Percentiles rank a stretch among this genome's conserved stretches.
phyloP scores from a whole-genome alignment of 2,888 invertebrate genomes.

The Yponomeuta cagnagella region DNA sequence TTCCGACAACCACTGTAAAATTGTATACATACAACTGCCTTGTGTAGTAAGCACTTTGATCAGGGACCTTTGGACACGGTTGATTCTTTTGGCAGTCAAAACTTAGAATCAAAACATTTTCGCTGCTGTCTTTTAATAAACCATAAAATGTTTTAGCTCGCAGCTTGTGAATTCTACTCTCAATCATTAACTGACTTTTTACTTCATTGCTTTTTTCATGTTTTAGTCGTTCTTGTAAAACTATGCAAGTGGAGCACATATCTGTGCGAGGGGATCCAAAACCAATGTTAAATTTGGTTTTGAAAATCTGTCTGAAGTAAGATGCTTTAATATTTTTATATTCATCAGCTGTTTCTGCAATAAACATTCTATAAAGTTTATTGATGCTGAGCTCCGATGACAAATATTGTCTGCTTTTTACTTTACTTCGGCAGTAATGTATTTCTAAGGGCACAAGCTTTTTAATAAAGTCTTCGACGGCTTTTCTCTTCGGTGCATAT shows the following conservation, averaged over 20 bases:
- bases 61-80: constrained; percentile 20
- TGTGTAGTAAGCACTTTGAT: constrained; percentile 17
- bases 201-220: no score
- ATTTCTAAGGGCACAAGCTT: constrained; percentile 22
- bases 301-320: constrained; percentile 22
- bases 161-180: neutral
- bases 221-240: constrained; percentile 21
- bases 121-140: neutral
- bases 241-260: constrained; percentile 21
- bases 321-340: constrained; percentile 4
- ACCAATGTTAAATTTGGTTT: constrained; percentile 21
- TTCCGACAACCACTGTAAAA: constrained; percentile 19
- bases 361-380: constrained; percentile 18
- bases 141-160: neutral
- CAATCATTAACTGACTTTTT: neutral
- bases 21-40: constrained; percentile 20
- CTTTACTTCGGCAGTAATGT: constrained; percentile 23
- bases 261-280: constrained; percentile 22
- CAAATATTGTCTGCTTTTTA: constrained; percentile 24
- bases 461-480: constrained; percentile 24
- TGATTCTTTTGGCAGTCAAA: constrained; percentile 13
- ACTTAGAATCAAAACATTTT: neutral
- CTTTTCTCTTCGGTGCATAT: constrained; percentile 21
- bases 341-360: constrained; percentile 16
- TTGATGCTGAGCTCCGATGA: constrained; percentile 4